A percentile compares a stretch with the other conserved stretches of the same genome.
Conservation (phyloP, 2,113 vertebrate genomes). For the Oplegnathus fasciatus region DNA sequence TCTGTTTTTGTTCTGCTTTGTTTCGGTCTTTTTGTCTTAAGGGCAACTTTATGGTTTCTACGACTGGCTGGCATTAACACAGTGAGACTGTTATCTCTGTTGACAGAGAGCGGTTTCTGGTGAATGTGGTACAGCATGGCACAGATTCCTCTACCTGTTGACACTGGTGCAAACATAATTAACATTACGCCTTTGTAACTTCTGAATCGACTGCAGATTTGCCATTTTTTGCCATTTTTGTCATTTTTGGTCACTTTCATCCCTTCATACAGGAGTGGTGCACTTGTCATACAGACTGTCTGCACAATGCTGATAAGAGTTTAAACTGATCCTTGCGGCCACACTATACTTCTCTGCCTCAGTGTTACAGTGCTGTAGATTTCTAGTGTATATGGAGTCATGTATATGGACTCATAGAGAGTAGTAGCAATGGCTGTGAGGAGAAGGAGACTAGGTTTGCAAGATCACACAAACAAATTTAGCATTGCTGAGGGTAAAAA, state of each 20-base stretch:
- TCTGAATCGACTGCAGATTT: neutral
- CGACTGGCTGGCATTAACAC: neutral
- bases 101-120: neutral
- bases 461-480: slow-evolving; percentile 1
- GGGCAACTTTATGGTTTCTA: neutral
- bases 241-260: neutral
- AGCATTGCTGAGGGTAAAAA: neutral
- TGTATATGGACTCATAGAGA: neutral
- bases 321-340: neutral
- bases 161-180: neutral
- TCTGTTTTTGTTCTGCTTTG: slow-evolving; percentile 17
- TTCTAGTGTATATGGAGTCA: neutral
- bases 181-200: neutral
- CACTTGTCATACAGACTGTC: neutral
- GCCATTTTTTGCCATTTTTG: neutral
- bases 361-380: neutral
- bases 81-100: neutral
- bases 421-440: neutral
- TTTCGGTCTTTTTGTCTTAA: neutral
- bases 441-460: neutral
- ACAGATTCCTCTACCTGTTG: neutral
- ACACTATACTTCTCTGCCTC: neutral
- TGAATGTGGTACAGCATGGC: neutral
- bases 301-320: neutral
- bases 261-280: neutral